A percentile compares a stretch with the other conserved stretches of the same genome.
These are phyloP conservation scores for Paradoxurus hermaphroditus DNA, from an alignment of 2,113 vertebrate species.

Conservation along the genomic window DNA sequence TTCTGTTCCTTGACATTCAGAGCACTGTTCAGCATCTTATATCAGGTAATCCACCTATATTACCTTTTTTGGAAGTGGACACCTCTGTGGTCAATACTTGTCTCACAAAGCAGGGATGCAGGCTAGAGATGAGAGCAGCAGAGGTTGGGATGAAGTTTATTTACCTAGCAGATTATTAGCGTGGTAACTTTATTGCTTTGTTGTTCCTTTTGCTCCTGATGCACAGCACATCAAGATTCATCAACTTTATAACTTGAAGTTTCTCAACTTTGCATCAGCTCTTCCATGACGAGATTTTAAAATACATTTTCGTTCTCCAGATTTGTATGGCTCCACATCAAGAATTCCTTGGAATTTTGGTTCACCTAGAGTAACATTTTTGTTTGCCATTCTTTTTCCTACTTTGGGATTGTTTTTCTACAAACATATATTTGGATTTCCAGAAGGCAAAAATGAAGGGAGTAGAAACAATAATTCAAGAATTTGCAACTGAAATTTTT, in stretches of 20 bases:
- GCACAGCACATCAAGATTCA: background rate
- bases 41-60: background rate
- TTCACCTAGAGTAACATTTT: background rate
- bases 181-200: background rate
- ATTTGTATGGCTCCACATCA: background rate
- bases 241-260: background rate
- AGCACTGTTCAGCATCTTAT: background rate
- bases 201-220: background rate
- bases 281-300: background rate
- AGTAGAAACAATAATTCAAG: background rate
- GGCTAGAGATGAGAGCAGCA: background rate
- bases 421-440: background rate
- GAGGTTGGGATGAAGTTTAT: background rate
- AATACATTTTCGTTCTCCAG: background rate
- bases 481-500: background rate
- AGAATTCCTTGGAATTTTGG: background rate
- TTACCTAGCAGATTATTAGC: background rate
- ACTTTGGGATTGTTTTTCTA: background rate
- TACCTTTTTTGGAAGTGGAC: background rate
- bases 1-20: background rate
- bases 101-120: background rate
- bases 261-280: background rate
- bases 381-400: background rate
- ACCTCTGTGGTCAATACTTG: background rate
- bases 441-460: background rate